Evolutionary conservation across 2,113 vertebrate species (phyloP).

Genomic region (Mirza zaza): DNA sequence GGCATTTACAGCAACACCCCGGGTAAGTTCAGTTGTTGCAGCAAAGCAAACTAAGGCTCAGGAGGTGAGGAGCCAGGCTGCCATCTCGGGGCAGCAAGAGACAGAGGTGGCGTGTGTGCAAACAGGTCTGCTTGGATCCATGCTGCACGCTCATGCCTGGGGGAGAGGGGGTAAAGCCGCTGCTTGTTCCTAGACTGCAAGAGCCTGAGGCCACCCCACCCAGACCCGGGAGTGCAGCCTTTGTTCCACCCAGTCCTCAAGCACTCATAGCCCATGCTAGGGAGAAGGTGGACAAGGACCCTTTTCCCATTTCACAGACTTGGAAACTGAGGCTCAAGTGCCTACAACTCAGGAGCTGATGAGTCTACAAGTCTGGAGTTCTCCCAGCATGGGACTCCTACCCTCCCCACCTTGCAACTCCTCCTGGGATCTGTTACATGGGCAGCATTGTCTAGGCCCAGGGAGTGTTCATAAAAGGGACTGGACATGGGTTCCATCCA

Average conservation of each 20-base stretch:
- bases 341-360: not conserved
- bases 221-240: not conserved
- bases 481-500: not conserved
- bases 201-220: not conserved
- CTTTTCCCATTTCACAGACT: not conserved
- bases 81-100: accelerated
- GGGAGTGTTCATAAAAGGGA: not conserved
- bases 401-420: not conserved
- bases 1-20: not conserved
- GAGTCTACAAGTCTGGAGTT: not conserved
- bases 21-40: not conserved
- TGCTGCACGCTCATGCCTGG: accelerated
- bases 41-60: not conserved
- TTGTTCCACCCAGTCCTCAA: not conserved
- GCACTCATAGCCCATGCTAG: accelerated
- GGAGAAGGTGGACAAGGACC: not conserved
- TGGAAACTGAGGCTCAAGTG: not conserved
- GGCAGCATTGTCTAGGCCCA: not conserved
- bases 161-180: too few species aligned
- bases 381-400: not conserved
- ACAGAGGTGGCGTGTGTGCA: too few species aligned
- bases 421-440: not conserved
- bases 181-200: not conserved
- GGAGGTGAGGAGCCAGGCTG: not conserved
- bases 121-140: not conserved